Evolutionary conservation across 2,797 vertebrate genomes (phyloP), one percentile per base, ranked within the genome.

Genomic region (Rhinatrema bivittatum): DNA sequence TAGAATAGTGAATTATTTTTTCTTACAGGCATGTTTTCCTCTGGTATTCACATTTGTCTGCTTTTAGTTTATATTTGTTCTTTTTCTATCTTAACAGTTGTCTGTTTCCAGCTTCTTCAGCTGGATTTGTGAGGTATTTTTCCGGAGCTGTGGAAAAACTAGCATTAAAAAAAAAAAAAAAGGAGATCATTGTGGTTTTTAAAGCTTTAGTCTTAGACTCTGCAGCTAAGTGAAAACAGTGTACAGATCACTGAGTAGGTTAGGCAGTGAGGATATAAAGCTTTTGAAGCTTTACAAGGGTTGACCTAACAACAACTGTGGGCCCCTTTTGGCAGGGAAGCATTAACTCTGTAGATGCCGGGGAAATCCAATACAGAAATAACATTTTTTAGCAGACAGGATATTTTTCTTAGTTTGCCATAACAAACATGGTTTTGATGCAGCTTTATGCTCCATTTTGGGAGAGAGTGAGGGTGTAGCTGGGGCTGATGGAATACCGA

Each of bases 251-350:
- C 47, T 56, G 74, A 78, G 74, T 51, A 60, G 75, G 79, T 83
- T 84, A 84, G 77, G 70, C 76, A 47, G 70, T 70, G 55, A 68
- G 76, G 71, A 74, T 62, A 56, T 25, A 60, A 83, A 77, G 66
- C 66, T 89, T 94, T 94, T 93, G 93, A 94, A 93, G 88, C 85
- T 88, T 87, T 85, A 69, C 70, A 81, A 84, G 84, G 78, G 78
- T 81, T 89, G 82, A 89, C 85, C 83, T 82, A 80, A 84, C 84
- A 82, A 75, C 83, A 75, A 77, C 84, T 75, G 68, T 66, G 70
- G 81, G 83, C 80, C 86, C 70, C 82, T 81, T 72, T 76, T 46
- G 47, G 55, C 70, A 76, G 62, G 53, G 66, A 57, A 66, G 60
- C 51, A 56, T 83, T 83, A 82, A 81, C 77, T 75, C 73, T 47